A percentile compares a stretch with the other conserved stretches of the same genome.
Evolutionary conservation across 2,797 vertebrate species (phyloP).

Genomic region (Knipowitschia caucasica): DNA sequence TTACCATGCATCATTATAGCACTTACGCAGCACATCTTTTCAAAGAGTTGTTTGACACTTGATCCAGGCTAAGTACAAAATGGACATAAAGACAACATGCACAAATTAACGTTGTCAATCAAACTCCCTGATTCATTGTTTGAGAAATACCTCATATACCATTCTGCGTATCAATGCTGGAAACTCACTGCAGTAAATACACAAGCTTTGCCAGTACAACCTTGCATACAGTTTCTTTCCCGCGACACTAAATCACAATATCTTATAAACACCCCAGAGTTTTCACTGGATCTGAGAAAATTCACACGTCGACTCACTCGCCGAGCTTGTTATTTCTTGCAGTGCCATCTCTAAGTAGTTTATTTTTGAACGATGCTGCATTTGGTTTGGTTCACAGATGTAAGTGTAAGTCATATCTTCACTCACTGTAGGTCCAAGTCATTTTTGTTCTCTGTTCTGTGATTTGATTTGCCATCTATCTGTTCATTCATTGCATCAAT

Average conservation of each 20-base stretch:
- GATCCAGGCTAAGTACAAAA: constrained; percentile 36
- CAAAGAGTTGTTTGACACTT: constrained; percentile 47
- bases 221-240: constrained; percentile 30
- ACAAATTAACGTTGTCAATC: constrained; percentile 62
- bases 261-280: constrained; percentile 16
- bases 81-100: constrained; percentile 61
- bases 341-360: constrained; percentile 56
- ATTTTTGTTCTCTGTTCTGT: constrained; percentile 31
- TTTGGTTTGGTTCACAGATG: constrained; percentile 68
- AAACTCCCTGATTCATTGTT: constrained; percentile 33
- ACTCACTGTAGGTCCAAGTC: constrained; percentile 43
- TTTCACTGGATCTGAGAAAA: constrained; percentile 29
- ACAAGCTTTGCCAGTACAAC: constrained; percentile 56
- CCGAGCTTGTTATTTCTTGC: constrained; percentile 61
- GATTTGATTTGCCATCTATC: background rate
- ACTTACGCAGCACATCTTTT: constrained; percentile 41
- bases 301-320: constrained; percentile 34
- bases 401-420: constrained; percentile 53
- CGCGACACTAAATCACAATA: constrained; percentile 33
- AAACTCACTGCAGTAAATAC: constrained; percentile 61
- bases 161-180: constrained; percentile 62
- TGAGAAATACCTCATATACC: constrained; percentile 64
- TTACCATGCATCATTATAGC: constrained; percentile 25
- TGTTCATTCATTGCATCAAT: constrained; percentile 7
- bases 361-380: constrained; percentile 65